Evolutionary conservation across 2,888 invertebrate genomes (phyloP), one percentile per base, ranked within the genome.

Genomic region (Galeruca laticollis): DNA sequence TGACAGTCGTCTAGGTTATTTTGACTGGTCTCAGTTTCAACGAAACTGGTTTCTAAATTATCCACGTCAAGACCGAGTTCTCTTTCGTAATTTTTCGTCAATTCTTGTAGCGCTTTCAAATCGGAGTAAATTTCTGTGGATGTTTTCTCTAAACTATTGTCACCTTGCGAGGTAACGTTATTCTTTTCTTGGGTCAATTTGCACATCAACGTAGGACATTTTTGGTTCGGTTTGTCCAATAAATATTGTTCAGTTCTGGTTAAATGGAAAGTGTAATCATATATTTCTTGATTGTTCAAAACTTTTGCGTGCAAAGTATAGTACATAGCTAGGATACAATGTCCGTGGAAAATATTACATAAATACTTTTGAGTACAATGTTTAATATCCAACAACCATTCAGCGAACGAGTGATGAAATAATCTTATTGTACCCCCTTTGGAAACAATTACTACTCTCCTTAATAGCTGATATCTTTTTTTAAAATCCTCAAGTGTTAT

Each of bases 321-420:
- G 81, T 92, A 91, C 91, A 96, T 93, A 20, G 94, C 93, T 49
- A 96, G 88, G 84, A 94, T 94, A 10, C 93, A 93, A 84, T 98
- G 97, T 0, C 98, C 98, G 78, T 95, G 94, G 61, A 91, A 88
- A 9, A 94, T 92, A 76, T 93, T 92, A 84, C 96, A 98, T 74
- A 98, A 88, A 85, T 96, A 98, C 78, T 96, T 94, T 77, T 96
- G 93, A 1, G 98, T 98, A 84, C 98, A 97, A 82, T 98, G 97
- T 85, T 98, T 98, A n/a, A 98, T 97, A 84, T 98, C 98, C 64
- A 95, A 87, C 76, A 98, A 86, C 98, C 98, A 98, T 82, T 94
- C 94, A 26, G 96, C 94, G 85, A 98, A 98, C 71, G 96, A 97
- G 83, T 96, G 95, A 85, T 98, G 98, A 86, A 98, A 97, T 56